A percentile compares a stretch with the other conserved stretches of the same genome.
Evolutionary conservation across 2,113 vertebrate species (phyloP).

Genomic region (Propithecus coquereli): DNA sequence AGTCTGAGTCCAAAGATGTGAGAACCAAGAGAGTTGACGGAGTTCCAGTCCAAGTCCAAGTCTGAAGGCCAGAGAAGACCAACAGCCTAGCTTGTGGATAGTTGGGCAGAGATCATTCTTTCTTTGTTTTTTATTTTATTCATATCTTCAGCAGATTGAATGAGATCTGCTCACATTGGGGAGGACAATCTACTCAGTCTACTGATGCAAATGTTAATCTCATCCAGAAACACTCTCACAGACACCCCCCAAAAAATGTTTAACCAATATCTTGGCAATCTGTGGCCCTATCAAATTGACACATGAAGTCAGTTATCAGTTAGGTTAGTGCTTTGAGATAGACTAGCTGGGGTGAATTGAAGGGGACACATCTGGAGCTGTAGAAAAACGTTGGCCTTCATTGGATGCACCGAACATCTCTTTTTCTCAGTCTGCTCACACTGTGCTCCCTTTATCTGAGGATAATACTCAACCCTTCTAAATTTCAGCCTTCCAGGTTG

Average conservation of each 20-base stretch:
- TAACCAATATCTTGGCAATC: not conserved
- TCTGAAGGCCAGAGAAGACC: not conserved
- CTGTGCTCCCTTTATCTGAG: not conserved
- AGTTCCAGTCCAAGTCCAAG: not conserved
- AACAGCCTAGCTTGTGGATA: not conserved
- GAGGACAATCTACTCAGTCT: not conserved
- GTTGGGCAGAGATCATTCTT: not conserved
- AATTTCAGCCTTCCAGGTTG: too few relatives aligned
- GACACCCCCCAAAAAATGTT: not conserved
- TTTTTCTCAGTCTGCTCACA: not conserved
- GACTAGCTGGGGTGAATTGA: too few relatives aligned
- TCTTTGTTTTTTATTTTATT: not conserved
- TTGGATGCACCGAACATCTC: rapidly evolving
- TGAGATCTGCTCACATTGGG: not conserved
- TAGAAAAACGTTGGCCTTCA: not conserved
- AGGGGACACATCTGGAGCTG: not conserved
- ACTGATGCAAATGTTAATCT: not conserved
- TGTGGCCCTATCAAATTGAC: not conserved
- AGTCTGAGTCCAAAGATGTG: not conserved
- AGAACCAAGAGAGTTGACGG: not conserved
- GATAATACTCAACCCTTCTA: not conserved
- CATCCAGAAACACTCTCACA: not conserved
- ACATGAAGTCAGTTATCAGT: not conserved
- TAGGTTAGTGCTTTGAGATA: not conserved
- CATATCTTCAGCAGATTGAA: not conserved